A percentile compares a stretch with the other conserved stretches of the same genome.
Conservation (phyloP, 2,888 invertebrate species). For the Micoletzkya japonica region DNA sequence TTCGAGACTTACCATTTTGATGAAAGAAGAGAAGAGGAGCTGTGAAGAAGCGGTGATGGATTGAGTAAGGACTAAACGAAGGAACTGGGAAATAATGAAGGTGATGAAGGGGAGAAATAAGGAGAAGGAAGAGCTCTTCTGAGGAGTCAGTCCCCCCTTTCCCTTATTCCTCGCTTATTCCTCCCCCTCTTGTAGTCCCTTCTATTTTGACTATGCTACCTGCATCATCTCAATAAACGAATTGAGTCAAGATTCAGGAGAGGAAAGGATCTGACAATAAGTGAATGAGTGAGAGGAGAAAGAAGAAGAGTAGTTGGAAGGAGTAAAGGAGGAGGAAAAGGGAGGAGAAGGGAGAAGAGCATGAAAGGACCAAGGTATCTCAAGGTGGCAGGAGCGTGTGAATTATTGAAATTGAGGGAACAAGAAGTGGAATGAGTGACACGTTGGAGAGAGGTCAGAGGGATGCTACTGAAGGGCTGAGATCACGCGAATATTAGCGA, state of each 20-base stretch:
- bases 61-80: too few species aligned
- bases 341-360: not conserved
- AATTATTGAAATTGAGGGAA: not conserved
- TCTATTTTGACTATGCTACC: not conserved
- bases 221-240: not conserved
- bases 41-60: too few species aligned
- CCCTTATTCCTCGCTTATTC: too few species aligned
- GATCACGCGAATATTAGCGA: not conserved
- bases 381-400: not conserved
- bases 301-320: not conserved
- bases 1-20: too few species aligned
- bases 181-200: too few species aligned
- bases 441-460: conserved; percentile 14
- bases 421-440: not conserved
- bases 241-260: not conserved
- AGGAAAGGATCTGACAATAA: not conserved
- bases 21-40: too few species aligned
- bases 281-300: not conserved
- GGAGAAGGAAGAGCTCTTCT: not conserved
- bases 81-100: too few species aligned
- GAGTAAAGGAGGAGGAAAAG: conserved; percentile 1
- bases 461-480: not conserved
- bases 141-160: too few species aligned
- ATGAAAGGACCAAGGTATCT: not conserved
- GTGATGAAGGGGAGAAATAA: not conserved